A percentile compares a stretch with the other conserved stretches of the same genome.
Conservation (phyloP, 1,140 invertebrate genomes). For the Helicoverpa armigera region DNA sequence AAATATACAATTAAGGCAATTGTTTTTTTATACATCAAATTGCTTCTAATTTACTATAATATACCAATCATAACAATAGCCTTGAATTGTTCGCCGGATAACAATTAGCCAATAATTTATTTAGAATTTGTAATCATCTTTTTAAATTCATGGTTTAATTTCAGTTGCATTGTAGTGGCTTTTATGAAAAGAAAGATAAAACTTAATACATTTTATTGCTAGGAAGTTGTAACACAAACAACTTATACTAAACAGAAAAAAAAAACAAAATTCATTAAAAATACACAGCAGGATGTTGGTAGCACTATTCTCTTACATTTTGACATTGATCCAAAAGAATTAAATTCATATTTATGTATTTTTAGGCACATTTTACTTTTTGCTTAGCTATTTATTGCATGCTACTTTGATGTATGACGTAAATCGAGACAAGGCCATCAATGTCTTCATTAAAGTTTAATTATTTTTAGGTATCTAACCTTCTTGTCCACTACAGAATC, state of each 20-base stretch:
- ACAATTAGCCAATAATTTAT: constrained; percentile 19
- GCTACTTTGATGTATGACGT: background rate
- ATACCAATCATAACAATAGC: constrained; percentile 29
- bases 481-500: no score
- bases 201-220: constrained; percentile 60
- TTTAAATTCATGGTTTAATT: constrained; percentile 5
- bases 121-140: background rate
- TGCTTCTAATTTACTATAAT: constrained; percentile 16
- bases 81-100: background rate
- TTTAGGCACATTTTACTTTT: constrained; percentile 6
- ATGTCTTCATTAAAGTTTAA: no score
- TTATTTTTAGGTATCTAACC: no score
- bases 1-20: constrained; percentile 51
- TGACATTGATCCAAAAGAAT: background rate
- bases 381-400: background rate
- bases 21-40: constrained; percentile 27
- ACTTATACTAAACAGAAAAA: constrained; percentile 31
- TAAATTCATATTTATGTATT: background rate
- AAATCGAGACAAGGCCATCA: background rate
- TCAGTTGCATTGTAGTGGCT: no score
- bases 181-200: constrained; percentile 69
- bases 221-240: constrained; percentile 40
- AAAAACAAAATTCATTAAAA: constrained; percentile 13
- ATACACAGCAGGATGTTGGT: constrained; percentile 26
- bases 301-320: constrained; percentile 6